phyloP scores from a whole-genome alignment of 2,888 invertebrate genomes.

The Erebia epiphron region DNA sequence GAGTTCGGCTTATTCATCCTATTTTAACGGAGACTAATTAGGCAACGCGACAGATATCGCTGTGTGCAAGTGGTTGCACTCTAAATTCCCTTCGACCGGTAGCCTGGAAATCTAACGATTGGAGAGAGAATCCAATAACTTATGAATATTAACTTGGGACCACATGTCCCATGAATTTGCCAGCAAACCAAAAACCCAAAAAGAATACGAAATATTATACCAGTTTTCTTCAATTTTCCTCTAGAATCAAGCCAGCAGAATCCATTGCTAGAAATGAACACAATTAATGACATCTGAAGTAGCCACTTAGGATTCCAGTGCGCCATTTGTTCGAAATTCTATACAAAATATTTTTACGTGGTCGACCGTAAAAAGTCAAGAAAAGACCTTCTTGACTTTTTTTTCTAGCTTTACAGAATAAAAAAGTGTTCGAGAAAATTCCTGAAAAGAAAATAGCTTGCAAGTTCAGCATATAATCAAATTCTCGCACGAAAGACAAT shows the following conservation, averaged over 20 bases:
- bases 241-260: neutral
- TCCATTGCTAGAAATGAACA: neutral
- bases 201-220: too few species aligned
- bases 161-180: too few species aligned
- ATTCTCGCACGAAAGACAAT: slow-evolving; percentile 26
- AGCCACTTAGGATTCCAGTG: neutral
- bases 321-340: neutral
- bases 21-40: too few species aligned
- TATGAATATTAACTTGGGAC: too few species aligned
- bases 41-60: too few species aligned
- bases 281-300: neutral
- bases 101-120: too few species aligned
- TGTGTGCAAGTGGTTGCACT: too few species aligned
- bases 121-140: too few species aligned
- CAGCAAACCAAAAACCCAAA: too few species aligned
- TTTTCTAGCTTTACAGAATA: neutral
- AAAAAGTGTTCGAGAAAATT: slow-evolving; percentile 14
- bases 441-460: slow-evolving; percentile 16
- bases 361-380: neutral
- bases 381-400: too few species aligned
- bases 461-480: slow-evolving; percentile 25
- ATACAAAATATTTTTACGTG: neutral
- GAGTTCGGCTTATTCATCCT: too few species aligned
- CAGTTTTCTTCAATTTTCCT: neutral
- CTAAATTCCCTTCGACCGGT: too few species aligned